Percentiles rank a stretch among this genome's conserved stretches.
Conservation (phyloP, 2,113 vertebrate species). For the Hyla sarda region DNA sequence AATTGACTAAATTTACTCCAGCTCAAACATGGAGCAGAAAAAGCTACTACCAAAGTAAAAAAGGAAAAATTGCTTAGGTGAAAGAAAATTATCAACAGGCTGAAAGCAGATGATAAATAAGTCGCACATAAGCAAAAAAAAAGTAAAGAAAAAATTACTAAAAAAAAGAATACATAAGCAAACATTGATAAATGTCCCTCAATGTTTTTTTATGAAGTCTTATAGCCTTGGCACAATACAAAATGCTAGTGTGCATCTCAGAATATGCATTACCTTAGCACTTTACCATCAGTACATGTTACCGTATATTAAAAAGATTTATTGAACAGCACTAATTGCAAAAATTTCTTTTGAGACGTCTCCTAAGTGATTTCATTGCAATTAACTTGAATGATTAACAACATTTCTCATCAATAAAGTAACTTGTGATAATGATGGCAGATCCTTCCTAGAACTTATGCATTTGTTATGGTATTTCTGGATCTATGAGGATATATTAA, state of each 20-base stretch:
- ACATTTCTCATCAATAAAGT: background rate
- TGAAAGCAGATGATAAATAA: too few species aligned
- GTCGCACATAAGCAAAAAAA: too few species aligned
- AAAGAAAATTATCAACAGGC: too few species aligned
- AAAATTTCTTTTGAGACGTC: conserved; percentile 8
- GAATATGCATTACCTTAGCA: background rate
- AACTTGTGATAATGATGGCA: background rate
- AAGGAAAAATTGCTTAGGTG: too few species aligned
- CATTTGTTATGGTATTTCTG: background rate
- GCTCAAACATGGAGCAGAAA: too few species aligned
- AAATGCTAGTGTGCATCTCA: background rate
- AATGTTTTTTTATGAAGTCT: too few species aligned
- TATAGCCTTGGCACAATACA: background rate
- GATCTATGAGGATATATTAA: background rate
- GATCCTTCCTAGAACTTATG: background rate
- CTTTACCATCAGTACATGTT: background rate
- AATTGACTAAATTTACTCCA: too few species aligned
- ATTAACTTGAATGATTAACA: conserved; percentile 32
- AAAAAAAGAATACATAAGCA: too few species aligned
- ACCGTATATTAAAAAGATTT: background rate
- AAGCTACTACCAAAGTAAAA: too few species aligned
- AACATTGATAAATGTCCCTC: too few species aligned
- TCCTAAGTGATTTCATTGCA: conserved; percentile 9
- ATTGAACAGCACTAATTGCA: background rate
- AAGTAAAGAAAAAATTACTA: too few species aligned